Evolutionary conservation across 2,113 vertebrate genomes (phyloP).

Genomic region (Mustela nigripes): DNA sequence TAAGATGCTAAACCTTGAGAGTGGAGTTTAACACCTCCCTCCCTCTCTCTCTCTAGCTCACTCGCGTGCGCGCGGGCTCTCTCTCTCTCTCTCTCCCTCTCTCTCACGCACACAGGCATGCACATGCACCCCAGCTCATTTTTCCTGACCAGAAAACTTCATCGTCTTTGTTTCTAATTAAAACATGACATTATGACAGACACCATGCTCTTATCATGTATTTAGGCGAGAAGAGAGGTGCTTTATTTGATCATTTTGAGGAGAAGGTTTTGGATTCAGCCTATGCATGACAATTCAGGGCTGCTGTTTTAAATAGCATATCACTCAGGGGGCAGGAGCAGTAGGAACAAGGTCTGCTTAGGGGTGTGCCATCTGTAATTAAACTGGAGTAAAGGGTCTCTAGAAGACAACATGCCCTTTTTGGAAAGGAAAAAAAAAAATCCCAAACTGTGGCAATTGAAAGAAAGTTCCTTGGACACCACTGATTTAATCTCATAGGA

Average conservation of each 20-base stretch:
- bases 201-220: background rate
- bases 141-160: conserved; percentile 51
- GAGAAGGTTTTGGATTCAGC: background rate
- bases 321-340: background rate
- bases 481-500: background rate
- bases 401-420: background rate
- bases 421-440: background rate
- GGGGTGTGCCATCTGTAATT: background rate
- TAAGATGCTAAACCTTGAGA: conserved; percentile 20
- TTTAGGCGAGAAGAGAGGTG: conserved; percentile 18
- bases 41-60: background rate
- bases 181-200: background rate
- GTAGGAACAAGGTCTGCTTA: background rate
- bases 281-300: background rate
- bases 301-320: background rate
- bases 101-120: background rate
- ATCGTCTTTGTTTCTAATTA: conserved; percentile 50
- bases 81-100: background rate
- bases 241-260: conserved; percentile 60
- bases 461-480: background rate
- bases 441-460: background rate
- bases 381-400: background rate
- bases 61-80: no score
- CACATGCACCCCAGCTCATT: conserved; percentile 33
- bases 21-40: background rate